Conservation (phyloP, 1,140 invertebrate genomes). For the Rhagoletis pomonella region DNA sequence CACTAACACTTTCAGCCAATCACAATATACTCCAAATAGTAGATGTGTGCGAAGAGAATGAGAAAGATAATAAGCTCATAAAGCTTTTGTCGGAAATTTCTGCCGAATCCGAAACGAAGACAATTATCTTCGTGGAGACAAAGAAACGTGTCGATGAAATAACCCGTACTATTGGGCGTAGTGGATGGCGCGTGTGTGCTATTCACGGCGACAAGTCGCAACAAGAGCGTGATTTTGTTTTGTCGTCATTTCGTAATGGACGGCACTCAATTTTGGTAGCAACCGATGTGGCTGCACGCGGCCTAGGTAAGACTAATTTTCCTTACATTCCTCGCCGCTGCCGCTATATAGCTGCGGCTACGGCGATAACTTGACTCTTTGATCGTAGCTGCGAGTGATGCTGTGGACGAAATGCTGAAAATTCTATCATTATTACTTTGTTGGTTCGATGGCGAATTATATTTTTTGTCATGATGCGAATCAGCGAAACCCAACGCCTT, state of each 20-base stretch:
- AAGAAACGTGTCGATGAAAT: constrained; percentile 98
- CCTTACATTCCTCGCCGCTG: neutral
- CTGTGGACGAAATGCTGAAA: constrained; percentile 71
- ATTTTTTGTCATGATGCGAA: constrained; percentile 55
- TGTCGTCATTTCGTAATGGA: constrained; percentile 86
- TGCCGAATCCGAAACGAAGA: constrained; percentile 94
- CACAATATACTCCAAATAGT: constrained; percentile 99
- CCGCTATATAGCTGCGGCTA: constrained; percentile 12
- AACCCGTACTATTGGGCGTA: constrained; percentile 91
- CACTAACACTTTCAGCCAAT: constrained; percentile 95
- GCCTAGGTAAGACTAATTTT: constrained; percentile 87
- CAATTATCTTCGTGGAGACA: constrained; percentile 98
- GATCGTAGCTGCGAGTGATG: constrained; percentile 67
- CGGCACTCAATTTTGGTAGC: constrained; percentile 92
- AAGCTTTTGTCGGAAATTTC: constrained; percentile 92
- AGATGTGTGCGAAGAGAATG: constrained; percentile 93
- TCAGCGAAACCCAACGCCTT: constrained; percentile 65
- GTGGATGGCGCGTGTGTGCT: constrained; percentile 94
- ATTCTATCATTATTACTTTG: constrained; percentile 70
- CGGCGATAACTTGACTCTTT: constrained; percentile 30
- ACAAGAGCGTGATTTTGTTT: constrained; percentile 95
- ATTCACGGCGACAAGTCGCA: constrained; percentile 99
- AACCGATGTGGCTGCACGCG: constrained; percentile 98
- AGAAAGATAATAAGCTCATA: constrained; percentile 91
- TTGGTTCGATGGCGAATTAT: constrained; percentile 70